Percentiles rank a stretch among this genome's conserved stretches.
Conservation (phyloP, 2,113 vertebrate genomes). For the Aptenodytes forsteri region DNA sequence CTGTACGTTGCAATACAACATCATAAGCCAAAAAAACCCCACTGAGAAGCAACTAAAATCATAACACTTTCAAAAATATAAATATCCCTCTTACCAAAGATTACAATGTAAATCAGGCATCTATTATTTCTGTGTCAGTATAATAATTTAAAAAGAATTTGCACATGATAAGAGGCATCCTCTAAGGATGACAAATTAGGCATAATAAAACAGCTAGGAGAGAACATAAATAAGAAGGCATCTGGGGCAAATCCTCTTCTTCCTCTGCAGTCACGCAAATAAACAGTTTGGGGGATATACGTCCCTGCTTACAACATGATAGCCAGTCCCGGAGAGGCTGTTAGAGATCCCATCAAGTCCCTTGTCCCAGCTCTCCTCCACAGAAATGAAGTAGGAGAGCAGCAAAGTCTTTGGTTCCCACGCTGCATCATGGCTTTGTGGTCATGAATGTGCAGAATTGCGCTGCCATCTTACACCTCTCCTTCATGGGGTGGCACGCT, state of each 20-base stretch:
- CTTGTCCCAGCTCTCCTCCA: background rate
- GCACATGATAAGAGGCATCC: conserved; percentile 36
- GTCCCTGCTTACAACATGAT: background rate
- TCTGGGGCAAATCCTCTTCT: conserved; percentile 44
- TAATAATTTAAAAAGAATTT: conserved; percentile 64
- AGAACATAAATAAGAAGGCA: conserved; percentile 44
- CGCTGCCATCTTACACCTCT: fast-evolving
- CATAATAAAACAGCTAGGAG: conserved; percentile 40
- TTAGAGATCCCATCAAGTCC: background rate
- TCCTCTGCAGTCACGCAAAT: background rate
- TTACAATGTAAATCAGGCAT: conserved; percentile 56
- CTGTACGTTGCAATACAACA: background rate
- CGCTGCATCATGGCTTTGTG: background rate
- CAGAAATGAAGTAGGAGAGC: background rate
- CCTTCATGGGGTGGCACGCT: fast-evolving
- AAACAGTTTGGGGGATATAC: background rate
- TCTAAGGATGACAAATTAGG: conserved; percentile 53
- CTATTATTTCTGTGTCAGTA: conserved; percentile 57
- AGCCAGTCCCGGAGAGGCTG: background rate
- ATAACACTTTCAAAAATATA: conserved; percentile 52
- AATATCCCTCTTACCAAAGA: conserved; percentile 26
- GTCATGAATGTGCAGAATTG: background rate
- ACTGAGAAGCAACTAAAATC: conserved; percentile 44
- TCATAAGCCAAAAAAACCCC: background rate
- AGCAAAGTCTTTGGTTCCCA: background rate